Conservation (phyloP, 2,113 vertebrate genomes). For the Corvus moneduloides region DNA sequence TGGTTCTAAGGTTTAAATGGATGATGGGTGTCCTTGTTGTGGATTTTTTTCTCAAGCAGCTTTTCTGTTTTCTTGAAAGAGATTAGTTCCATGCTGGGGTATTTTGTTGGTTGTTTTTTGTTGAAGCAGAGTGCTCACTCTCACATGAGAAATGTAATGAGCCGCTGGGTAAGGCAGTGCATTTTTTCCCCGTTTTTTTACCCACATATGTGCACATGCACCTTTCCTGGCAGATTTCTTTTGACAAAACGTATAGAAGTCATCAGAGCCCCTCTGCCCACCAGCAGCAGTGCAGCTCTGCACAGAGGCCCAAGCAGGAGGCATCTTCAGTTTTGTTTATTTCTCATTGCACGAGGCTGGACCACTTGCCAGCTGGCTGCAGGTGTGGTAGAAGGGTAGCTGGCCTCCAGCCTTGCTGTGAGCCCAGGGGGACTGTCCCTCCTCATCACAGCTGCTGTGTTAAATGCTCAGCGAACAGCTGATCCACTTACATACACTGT, state of each 20-base stretch:
- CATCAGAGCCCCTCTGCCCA: not conserved
- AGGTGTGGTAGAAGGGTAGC: not conserved
- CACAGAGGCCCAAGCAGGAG: not conserved
- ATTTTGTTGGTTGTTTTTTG: not conserved
- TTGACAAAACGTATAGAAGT: not conserved
- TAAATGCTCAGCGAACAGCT: not conserved
- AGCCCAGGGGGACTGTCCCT: not conserved
- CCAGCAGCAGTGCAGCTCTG: not conserved
- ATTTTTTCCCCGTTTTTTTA: not conserved
- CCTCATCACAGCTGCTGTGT: not conserved
- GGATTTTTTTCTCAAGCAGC: not conserved
- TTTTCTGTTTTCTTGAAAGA: not conserved
- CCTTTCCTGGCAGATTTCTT: not conserved
- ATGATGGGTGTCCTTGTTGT: not conserved
- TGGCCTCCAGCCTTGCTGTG: not conserved
- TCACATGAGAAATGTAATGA: not conserved
- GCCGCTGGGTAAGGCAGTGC: not conserved
- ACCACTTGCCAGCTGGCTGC: not conserved
- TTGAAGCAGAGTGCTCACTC: not conserved
- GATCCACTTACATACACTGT: not conserved
- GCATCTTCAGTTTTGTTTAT: not conserved
- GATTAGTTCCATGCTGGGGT: not conserved
- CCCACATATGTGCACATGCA: fast-evolving
- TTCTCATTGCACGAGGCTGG: not conserved
- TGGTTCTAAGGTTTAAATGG: not conserved